Evolutionary conservation across 2,797 vertebrate genomes (phyloP), one percentile per base, ranked within the genome.

Genomic region (Coregonus suidteri): DNA sequence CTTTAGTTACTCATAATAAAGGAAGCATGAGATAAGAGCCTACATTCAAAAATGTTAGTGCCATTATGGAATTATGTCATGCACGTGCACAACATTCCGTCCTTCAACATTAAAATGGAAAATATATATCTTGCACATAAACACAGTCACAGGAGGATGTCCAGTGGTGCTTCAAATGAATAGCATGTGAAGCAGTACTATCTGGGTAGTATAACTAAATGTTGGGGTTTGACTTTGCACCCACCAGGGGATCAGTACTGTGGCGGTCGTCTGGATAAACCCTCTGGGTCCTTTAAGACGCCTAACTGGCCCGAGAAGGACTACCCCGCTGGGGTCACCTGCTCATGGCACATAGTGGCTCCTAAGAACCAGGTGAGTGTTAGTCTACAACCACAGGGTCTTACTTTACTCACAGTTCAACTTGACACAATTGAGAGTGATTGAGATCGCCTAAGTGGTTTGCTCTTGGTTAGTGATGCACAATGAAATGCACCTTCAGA

Each of bases 251-350:
- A 99, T 34, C 97, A 96, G 85, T 99, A 99, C 90, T 99, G 98
- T 80, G 98, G 98, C 54, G 98, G 98, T 54, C 94, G 93, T 59
- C 85, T 99, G 87, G 94, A 97, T 80, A 97, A 96, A 85, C 93
- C 97, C 0, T 89, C 94, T 0, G 98, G 98, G 56, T 94, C 94
- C 74, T 98, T 99, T 84, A 96, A 98, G 89, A 99, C 98, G 0
- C 98, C 98, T 64, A 99, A 99, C 92, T 99, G 98, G 98, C 98
- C 98, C 0, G 97, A 99, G 73, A 94, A 96, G 79, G 97, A 99
- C 89, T 99, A 99, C 78, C 98, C 98, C 1, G 96, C 96, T 0
- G 98, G 98, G 31, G 98, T 99, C 83, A 95, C 96, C 74, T 99
- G 98, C 73, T 95, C 96, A 71, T 99, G 98, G 98, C 97, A 98